Conservation (phyloP, 2,797 vertebrate species). For the Denticeps clupeoides region DNA sequence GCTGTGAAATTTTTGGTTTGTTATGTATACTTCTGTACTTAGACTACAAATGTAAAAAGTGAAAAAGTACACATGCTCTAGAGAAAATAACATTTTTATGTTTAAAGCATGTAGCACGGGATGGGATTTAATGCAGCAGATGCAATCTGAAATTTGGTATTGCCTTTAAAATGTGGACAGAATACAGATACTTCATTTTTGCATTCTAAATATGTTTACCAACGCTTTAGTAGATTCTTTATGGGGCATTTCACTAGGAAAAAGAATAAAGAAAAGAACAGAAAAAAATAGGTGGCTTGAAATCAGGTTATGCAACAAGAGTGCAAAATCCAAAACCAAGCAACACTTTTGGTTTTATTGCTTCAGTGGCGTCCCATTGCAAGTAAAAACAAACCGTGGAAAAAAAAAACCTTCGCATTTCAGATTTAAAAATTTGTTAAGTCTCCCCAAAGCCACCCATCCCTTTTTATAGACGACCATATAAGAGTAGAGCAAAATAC, state of each 20-base stretch:
- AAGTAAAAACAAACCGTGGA: constrained; percentile 49
- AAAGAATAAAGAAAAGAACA: not conserved
- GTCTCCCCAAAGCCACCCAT: constrained; percentile 36
- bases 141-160: no score
- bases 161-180: no score
- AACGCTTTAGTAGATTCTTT: no score
- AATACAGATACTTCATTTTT: no score
- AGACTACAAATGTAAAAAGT: no score
- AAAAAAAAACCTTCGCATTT: constrained; percentile 44
- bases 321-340: constrained; percentile 29
- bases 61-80: no score
- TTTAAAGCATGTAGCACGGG: no score
- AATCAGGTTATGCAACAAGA: constrained; percentile 47
- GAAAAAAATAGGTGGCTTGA: not conserved
- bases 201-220: no score
- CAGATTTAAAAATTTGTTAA: constrained; percentile 47
- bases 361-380: constrained; percentile 51
- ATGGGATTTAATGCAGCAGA: no score
- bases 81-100: no score
- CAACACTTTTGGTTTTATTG: constrained; percentile 48
- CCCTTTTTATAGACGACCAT: constrained; percentile 48
- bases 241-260: constrained; percentile 4
- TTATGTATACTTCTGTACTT: no score
- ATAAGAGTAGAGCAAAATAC: constrained; percentile 42
- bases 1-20: no score